Evolutionary conservation across 2,113 vertebrate genomes (phyloP).

Genomic region (Rhineura floridana): DNA sequence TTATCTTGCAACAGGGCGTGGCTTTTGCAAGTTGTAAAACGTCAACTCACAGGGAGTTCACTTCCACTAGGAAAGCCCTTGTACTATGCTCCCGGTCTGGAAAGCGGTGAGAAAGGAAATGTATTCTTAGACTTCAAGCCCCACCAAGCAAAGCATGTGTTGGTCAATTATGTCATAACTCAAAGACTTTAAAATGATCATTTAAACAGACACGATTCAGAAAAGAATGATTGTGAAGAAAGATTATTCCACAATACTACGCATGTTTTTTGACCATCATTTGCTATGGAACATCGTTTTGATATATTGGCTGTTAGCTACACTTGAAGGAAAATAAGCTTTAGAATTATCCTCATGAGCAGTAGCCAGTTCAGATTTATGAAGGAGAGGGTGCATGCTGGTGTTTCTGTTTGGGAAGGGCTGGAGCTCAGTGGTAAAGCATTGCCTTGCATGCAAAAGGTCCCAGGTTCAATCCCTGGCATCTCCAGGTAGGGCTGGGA

Average conservation of each 20-base stretch:
- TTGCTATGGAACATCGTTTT: not conserved
- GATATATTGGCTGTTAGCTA: not conserved
- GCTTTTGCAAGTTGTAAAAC: constrained; percentile 29
- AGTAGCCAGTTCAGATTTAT: not conserved
- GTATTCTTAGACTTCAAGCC: constrained; percentile 38
- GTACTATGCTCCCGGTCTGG: constrained; percentile 69
- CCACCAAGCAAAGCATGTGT: constrained; percentile 48
- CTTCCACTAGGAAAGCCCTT: constrained; percentile 40
- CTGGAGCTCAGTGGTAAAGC: too few relatives aligned
- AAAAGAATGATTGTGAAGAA: not conserved
- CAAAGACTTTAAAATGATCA: not conserved
- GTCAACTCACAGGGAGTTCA: constrained; percentile 34
- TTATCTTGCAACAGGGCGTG: constrained; percentile 57
- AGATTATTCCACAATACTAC: not conserved
- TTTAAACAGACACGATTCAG: not conserved
- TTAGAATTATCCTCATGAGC: not conserved
- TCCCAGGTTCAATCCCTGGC: too few relatives aligned
- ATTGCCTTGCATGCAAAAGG: too few relatives aligned
- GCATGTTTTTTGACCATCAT: not conserved
- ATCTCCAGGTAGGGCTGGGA: too few relatives aligned
- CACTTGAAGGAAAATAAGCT: not conserved
- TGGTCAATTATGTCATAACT: constrained; percentile 17
- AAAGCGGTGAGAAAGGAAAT: constrained; percentile 76
- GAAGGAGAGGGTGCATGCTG: not conserved
- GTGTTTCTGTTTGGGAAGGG: too few relatives aligned